phyloP scores from a whole-genome alignment of 1,140 invertebrate species.

The Drosophila ananassae region DNA sequence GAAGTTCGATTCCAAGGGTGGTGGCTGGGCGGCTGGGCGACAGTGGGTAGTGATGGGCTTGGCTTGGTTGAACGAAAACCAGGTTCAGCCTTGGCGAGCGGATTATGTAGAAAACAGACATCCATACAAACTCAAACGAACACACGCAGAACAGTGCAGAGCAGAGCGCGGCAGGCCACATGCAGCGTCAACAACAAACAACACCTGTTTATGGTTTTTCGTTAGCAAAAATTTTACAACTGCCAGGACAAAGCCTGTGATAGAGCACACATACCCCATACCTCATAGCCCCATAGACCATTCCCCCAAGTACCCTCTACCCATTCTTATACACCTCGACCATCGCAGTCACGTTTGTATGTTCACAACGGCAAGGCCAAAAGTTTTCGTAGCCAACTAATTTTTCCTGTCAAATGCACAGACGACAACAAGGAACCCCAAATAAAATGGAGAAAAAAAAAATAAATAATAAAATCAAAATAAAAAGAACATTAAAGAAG shows the following conservation, averaged over 20 bases:
- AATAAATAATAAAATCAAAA: constrained; percentile 5
- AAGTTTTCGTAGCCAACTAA: constrained; percentile 81
- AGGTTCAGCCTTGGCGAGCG: constrained; percentile 60
- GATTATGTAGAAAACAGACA: constrained; percentile 72
- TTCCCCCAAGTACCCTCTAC: no score
- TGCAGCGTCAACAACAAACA: constrained; percentile 68
- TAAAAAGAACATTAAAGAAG: constrained; percentile 9
- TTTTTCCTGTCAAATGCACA: constrained; percentile 82
- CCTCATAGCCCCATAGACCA: not conserved
- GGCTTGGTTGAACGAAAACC: not conserved
- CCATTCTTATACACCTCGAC: constrained; percentile 13
- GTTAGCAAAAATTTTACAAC: constrained; percentile 75
- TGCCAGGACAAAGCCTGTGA: constrained; percentile 49
- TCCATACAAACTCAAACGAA: constrained; percentile 23
- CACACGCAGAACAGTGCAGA: not conserved
- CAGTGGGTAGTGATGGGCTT: not conserved
- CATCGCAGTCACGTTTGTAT: constrained; percentile 13
- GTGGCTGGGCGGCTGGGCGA: not conserved
- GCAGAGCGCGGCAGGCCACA: constrained; percentile 63
- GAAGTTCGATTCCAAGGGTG: constrained; percentile 39
- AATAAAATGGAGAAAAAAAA: constrained; percentile 20
- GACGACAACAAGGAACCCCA: constrained; percentile 64
- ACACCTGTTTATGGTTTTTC: constrained; percentile 81
- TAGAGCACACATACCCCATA: constrained; percentile 43
- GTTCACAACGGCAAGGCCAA: constrained; percentile 58